Evolutionary conservation across 2,888 invertebrate genomes (phyloP).

Genomic region (Holacanthella duospinosa): DNA sequence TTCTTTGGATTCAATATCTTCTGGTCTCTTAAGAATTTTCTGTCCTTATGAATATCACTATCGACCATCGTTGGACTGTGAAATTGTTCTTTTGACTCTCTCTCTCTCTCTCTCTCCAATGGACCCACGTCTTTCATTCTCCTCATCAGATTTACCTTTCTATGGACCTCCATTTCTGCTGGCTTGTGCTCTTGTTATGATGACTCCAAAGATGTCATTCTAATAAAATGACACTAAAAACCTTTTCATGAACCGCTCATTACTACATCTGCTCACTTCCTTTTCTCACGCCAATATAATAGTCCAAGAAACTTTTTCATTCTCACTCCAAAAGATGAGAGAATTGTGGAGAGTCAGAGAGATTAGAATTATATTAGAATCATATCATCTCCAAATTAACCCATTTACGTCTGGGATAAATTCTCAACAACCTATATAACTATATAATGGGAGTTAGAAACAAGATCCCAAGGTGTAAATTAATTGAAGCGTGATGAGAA

Average conservation of each 20-base stretch:
- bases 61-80: conserved; percentile 26
- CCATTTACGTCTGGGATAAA: too few species aligned
- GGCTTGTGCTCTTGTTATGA: conserved; percentile 35
- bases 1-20: not conserved
- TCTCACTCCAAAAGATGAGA: too few species aligned
- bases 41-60: not conserved
- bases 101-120: conserved; percentile 17
- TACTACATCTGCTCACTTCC: conserved; percentile 21
- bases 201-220: conserved; percentile 18
- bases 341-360: too few species aligned
- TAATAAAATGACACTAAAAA: conserved; percentile 15
- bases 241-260: conserved; percentile 25
- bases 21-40: not conserved
- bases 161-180: not conserved
- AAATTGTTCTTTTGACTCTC: conserved; percentile 35
- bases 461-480: too few species aligned
- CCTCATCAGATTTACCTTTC: not conserved
- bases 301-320: too few species aligned
- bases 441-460: not conserved
- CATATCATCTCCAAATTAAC: too few species aligned
- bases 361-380: too few species aligned
- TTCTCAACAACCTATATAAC: too few species aligned
- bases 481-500: conserved; percentile 9
- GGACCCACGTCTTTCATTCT: too few species aligned
- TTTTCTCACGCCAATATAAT: conserved; percentile 8